Evolutionary conservation across 2,113 vertebrate species (phyloP).

Genomic region (Gracilinanus agilis): DNA sequence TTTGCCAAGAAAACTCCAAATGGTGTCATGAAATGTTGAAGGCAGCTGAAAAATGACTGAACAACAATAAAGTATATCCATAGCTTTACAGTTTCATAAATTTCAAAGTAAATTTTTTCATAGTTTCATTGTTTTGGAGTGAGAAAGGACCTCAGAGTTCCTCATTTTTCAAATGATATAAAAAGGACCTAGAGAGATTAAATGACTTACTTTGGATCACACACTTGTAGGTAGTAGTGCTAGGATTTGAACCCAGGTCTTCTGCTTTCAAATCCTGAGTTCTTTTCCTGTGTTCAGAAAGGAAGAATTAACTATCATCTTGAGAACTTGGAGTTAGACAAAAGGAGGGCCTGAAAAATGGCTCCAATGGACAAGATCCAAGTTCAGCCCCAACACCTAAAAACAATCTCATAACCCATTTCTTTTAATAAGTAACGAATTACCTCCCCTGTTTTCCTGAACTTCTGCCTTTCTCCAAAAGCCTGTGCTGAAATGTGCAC

Average conservation of each 20-base stretch:
- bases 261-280: neutral
- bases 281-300: neutral
- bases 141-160: neutral
- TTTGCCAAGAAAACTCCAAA: too few relatives aligned
- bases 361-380: neutral
- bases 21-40: too few relatives aligned
- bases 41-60: too few relatives aligned
- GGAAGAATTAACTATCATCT: neutral
- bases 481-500: conserved; percentile 73
- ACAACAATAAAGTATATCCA: too few relatives aligned
- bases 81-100: neutral
- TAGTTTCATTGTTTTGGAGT: neutral
- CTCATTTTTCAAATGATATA: neutral
- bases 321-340: neutral
- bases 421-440: conserved; percentile 75
- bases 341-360: conserved; percentile 28
- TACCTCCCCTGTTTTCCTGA: conserved; percentile 70
- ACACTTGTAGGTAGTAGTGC: neutral
- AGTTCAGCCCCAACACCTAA: conserved; percentile 21
- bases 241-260: neutral
- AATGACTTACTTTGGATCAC: neutral
- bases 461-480: conserved; percentile 76
- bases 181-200: neutral
- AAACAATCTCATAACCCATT: conserved; percentile 59
- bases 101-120: neutral